These are phyloP conservation scores for Ectemnius lituratus DNA, from an alignment of 2,888 invertebrate genomes.

Conservation along the genomic window DNA sequence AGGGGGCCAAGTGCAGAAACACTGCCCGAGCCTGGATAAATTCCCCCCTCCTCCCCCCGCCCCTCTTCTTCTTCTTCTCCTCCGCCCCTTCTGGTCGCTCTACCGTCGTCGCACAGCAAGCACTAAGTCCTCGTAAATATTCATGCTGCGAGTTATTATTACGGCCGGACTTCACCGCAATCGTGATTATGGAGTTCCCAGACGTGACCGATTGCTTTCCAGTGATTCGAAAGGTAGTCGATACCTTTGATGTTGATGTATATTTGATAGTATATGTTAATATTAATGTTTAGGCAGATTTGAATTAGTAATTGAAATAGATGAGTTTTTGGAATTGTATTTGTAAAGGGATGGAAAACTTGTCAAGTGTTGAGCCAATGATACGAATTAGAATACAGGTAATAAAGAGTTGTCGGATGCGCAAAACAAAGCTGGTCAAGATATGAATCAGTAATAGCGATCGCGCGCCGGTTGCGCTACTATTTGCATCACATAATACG, in stretches of 20 bases:
- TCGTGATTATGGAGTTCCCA: conserved; percentile 5
- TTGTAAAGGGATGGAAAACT: too few relatives aligned
- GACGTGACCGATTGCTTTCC: neutral
- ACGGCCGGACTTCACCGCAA: neutral
- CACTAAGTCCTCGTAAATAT: conserved; percentile 17
- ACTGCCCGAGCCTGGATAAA: conserved; percentile 42
- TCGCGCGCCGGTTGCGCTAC: neutral
- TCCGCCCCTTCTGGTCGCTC: too few relatives aligned
- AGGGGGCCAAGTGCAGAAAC: conserved; percentile 75
- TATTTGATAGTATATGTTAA: too few relatives aligned
- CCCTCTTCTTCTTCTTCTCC: too few relatives aligned
- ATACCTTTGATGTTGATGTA: too few relatives aligned
- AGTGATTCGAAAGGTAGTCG: too few relatives aligned
- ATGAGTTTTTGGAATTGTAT: too few relatives aligned
- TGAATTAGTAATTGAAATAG: too few relatives aligned
- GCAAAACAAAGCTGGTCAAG: neutral
- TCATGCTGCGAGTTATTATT: conserved; percentile 17
- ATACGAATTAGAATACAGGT: too few relatives aligned
- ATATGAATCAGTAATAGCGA: neutral
- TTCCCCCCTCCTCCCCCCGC: conserved; percentile 29
- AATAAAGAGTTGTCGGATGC: neutral
- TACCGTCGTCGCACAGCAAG: conserved; percentile 11
- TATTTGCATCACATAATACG: neutral
- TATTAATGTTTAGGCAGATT: too few relatives aligned
- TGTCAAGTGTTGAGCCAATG: too few relatives aligned